Conservation (phyloP, 2,888 invertebrate species). For the Acrobeloides nanus region DNA sequence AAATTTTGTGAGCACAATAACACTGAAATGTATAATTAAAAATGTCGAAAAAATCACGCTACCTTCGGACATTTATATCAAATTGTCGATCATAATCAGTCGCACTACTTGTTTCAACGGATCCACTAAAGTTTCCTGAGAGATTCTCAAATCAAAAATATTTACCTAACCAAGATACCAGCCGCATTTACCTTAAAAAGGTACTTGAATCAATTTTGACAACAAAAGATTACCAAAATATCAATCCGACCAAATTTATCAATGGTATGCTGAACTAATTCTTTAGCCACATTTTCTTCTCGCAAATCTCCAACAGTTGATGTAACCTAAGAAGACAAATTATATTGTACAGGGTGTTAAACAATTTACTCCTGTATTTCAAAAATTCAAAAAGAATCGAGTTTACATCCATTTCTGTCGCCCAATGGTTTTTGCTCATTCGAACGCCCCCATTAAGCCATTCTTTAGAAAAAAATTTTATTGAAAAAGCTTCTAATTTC, state of each 20-base stretch:
- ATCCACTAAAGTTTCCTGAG: too few relatives aligned
- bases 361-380: too few relatives aligned
- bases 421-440: too few relatives aligned
- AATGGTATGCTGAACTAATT: constrained; percentile 34
- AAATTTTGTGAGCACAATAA: constrained; percentile 40
- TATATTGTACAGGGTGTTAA: too few relatives aligned
- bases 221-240: too few relatives aligned
- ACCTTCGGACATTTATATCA: constrained; percentile 67
- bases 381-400: not conserved
- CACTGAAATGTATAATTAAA: constrained; percentile 29
- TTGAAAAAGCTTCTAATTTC: too few relatives aligned
- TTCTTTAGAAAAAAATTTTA: too few relatives aligned
- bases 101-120: constrained; percentile 33
- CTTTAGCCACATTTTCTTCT: constrained; percentile 28
- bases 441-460: not conserved
- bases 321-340: constrained; percentile 51
- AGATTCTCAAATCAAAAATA: too few relatives aligned
- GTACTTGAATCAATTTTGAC: constrained; percentile 4
- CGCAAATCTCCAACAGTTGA: constrained; percentile 55
- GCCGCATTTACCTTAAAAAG: constrained; percentile 40
- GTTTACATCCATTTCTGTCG: too few relatives aligned
- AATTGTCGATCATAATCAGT: constrained; percentile 77
- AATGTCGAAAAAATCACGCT: too few relatives aligned
- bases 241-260: constrained; percentile 41
- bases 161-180: constrained; percentile 41